Conservation (phyloP, 2,888 invertebrate genomes). For the Brenthis ino region DNA sequence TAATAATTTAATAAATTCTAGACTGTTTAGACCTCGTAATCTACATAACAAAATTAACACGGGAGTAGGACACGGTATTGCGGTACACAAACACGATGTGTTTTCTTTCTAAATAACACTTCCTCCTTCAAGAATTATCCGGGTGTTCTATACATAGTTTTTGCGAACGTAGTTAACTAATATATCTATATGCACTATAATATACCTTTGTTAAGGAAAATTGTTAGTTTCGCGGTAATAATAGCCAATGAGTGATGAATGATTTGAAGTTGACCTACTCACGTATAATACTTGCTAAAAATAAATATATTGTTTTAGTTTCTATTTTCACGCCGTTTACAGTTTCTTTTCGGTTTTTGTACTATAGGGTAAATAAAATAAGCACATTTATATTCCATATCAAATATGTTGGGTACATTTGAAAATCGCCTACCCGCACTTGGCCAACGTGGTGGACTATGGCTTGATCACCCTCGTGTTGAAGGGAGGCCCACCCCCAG, state of each 20-base stretch:
- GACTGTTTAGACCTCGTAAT: slow-evolving; percentile 34
- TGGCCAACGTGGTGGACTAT: too few species aligned
- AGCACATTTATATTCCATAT: too few species aligned
- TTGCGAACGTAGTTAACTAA: slow-evolving; percentile 1
- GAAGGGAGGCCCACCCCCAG: too few species aligned
- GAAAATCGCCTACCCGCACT: too few species aligned
- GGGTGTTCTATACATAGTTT: slow-evolving; percentile 22
- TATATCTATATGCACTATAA: slow-evolving; percentile 4
- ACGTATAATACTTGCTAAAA: slow-evolving; percentile 43
- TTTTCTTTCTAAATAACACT: slow-evolving; percentile 44
- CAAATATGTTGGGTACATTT: too few species aligned
- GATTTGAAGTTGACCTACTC: slow-evolving; percentile 39
- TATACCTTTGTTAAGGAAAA: slow-evolving; percentile 4
- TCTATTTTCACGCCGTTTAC: slow-evolving; percentile 30
- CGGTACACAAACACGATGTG: slow-evolving; percentile 38
- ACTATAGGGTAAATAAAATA: too few species aligned
- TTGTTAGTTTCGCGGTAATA: slow-evolving; percentile 16
- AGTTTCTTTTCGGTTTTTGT: not conserved
- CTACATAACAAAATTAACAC: slow-evolving; percentile 44
- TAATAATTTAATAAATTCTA: slow-evolving; percentile 38
- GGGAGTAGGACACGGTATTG: slow-evolving; percentile 43
- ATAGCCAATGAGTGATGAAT: slow-evolving; percentile 34
- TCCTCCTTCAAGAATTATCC: slow-evolving; percentile 42
- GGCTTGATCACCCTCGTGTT: too few species aligned
- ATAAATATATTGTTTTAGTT: slow-evolving; percentile 49